Base-by-base conservation (phyloP, 2,888 invertebrate genomes). In the Coelinius sp. region DNA sequence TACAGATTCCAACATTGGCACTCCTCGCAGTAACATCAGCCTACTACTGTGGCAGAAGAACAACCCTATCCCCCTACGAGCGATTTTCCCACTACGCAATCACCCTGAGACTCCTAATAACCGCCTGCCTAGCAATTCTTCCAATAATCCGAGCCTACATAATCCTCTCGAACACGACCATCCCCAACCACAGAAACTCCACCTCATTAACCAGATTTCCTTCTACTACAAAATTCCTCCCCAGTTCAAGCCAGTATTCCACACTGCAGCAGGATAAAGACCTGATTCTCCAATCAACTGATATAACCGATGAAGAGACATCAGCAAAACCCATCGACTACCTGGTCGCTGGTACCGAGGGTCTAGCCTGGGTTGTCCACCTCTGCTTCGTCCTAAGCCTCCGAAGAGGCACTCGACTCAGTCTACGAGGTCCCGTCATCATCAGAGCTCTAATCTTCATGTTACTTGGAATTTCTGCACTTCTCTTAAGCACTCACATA, bases 331-430 rank as follows among this genome's bases (percentile, higher is more conserved):
- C 93, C 8, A 90, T 93, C 68, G 94, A 95, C 85, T 93, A 94
- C 83, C 90, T 95, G 52, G 88, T 92, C 56, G 91, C 92, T 24
- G 92, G 92, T 52, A 90, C 93, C 2, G 91, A 95, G 84, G 92
- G 92, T 77, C 87, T 95, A 59, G 90, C 94, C 59, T 97, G 97
- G 97, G 88, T 94, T 67, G 90, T 95, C 17, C 97, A 97, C 88
- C 92, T 94, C 79, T 91, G 93, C 76, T 94, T 93, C 86, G 90
- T 91, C 79, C 88, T 94, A 78, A 92, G 93, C 2, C 87, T 95
- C 69, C 92, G 93, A 78, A 90, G 90, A 79, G 89, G 92, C 77
- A 88, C 93, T 46, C 90, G 91, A 0, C 84, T 91, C 74, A 93
- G 93, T 88, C 91, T 94, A 74, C 89, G 96, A 49, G 97, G 97